Conservation (phyloP, 2,113 vertebrate genomes). For the Otus sunia region DNA sequence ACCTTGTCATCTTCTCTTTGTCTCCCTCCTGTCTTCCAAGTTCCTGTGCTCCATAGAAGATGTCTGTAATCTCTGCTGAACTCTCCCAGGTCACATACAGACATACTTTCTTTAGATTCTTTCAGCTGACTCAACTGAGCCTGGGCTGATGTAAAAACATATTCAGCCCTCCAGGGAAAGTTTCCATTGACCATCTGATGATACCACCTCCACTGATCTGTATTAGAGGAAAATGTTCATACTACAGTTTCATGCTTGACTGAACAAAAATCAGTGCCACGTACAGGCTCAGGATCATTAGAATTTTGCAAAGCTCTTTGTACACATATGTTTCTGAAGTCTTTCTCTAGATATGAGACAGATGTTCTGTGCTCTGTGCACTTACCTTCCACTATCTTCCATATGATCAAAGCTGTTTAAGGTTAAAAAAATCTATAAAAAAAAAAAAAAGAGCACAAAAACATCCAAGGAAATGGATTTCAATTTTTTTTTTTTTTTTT, state of each 20-base stretch:
- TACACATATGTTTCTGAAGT: conserved; percentile 10
- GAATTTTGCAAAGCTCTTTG: not conserved
- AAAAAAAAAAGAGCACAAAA: not conserved
- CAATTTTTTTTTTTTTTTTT: not conserved
- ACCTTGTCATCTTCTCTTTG: not conserved
- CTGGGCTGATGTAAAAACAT: not conserved
- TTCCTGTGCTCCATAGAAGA: not conserved
- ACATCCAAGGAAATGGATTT: not conserved
- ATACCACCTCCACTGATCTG: not conserved
- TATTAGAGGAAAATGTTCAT: conserved; percentile 11
- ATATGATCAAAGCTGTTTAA: not conserved
- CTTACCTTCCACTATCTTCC: not conserved
- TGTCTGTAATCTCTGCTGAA: not conserved
- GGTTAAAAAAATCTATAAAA: not conserved
- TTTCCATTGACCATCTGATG: conserved; percentile 36
- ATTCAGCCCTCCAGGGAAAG: not conserved
- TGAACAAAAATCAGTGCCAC: not conserved
- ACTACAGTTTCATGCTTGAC: not conserved
- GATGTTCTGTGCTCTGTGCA: not conserved
- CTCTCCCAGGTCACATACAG: not conserved
- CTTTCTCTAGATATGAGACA: conserved; percentile 23
- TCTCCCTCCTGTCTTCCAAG: not conserved
- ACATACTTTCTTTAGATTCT: not conserved
- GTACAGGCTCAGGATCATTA: not conserved
- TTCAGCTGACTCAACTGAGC: not conserved